Percentiles rank a stretch among this genome's conserved stretches.
phyloP scores from a whole-genome alignment of 2,888 invertebrate genomes.

The Ormyrus nitidulus region DNA sequence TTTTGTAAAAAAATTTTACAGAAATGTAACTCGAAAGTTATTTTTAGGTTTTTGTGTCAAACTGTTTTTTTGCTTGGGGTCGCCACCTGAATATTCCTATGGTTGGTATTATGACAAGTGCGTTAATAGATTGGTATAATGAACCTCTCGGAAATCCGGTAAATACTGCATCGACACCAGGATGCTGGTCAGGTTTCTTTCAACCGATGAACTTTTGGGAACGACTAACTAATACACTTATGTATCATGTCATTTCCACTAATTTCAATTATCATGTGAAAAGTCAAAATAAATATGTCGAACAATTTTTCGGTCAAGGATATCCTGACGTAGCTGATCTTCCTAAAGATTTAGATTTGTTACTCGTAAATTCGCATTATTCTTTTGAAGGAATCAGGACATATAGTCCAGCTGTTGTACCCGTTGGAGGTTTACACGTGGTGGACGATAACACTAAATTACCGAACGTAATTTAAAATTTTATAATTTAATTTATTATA shows the following conservation, averaged over 20 bases:
- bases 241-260: not conserved
- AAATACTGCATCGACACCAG: conserved; percentile 24
- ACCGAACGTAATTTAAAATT: conserved; percentile 15
- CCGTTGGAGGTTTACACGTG: conserved; percentile 78
- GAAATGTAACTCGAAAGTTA: not conserved
- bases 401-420: conserved; percentile 76
- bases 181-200: conserved; percentile 5
- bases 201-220: conserved; percentile 38
- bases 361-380: conserved; percentile 78
- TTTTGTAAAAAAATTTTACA: not conserved
- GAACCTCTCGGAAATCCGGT: conserved; percentile 45
- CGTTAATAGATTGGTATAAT: conserved; percentile 37
- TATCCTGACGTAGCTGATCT: conserved; percentile 59
- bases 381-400: conserved; percentile 77
- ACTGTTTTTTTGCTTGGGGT: conserved; percentile 42
- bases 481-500: not conserved
- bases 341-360: conserved; percentile 66
- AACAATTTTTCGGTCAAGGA: conserved; percentile 42
- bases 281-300: conserved; percentile 30
- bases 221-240: conserved; percentile 22
- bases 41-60: conserved; percentile 25
- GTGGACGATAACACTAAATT: conserved; percentile 48
- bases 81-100: conserved; percentile 39
- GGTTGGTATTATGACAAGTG: conserved; percentile 31
- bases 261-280: not conserved